Conservation (phyloP, 2,113 vertebrate species). For the Tenrec ecaudatus region DNA sequence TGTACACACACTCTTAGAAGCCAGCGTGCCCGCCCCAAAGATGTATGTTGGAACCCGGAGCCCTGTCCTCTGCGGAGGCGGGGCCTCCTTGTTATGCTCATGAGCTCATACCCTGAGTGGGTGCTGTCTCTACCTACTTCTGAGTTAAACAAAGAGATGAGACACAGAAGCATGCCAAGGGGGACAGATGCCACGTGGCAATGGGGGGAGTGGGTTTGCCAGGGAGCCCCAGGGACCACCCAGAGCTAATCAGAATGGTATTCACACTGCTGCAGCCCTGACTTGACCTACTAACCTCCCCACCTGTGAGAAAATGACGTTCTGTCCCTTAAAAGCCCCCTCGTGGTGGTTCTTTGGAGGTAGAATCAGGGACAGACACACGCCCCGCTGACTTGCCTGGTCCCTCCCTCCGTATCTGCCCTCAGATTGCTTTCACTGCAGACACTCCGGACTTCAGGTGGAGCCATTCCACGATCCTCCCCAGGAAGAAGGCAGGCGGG, state of each 20-base stretch:
- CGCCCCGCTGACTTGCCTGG: accelerated
- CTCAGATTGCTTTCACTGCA: not conserved
- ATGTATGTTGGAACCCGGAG: not conserved
- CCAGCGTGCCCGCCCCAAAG: not conserved
- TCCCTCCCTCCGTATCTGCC: accelerated
- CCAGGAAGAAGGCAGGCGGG: not conserved
- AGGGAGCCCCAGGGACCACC: not conserved
- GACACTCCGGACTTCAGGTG: not conserved
- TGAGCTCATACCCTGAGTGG: not conserved
- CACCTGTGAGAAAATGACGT: not conserved
- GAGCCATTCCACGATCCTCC: not conserved
- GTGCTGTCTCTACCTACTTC: not conserved
- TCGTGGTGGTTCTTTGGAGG: too few relatives aligned
- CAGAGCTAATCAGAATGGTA: not conserved
- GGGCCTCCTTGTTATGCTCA: not conserved
- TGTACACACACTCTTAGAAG: not conserved
- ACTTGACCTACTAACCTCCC: not conserved
- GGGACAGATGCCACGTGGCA: too few relatives aligned
- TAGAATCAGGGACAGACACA: not conserved
- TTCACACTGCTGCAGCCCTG: not conserved
- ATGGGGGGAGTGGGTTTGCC: too few relatives aligned
- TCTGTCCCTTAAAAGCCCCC: not conserved
- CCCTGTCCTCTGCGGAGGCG: not conserved
- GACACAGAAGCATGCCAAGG: not conserved
- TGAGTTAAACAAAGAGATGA: not conserved